Evolutionary conservation across 2,113 vertebrate species (phyloP), one percentile per base, ranked within the genome.

Genomic region (Corydoras maculifer): DNA sequence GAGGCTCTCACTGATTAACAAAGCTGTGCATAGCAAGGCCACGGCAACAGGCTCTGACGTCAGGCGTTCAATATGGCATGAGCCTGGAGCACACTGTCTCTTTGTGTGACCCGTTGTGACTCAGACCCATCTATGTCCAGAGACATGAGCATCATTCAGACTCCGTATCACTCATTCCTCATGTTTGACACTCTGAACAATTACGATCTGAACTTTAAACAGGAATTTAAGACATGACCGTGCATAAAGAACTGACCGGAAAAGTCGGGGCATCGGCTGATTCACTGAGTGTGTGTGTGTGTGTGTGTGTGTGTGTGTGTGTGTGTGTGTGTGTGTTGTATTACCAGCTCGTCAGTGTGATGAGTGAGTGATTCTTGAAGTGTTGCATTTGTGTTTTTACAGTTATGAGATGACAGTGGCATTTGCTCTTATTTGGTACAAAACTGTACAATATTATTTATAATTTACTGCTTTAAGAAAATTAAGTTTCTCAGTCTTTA

Each of bases 31-130:
- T 70, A 75, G 69, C 13, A 55, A 60, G 65, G 72, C 63, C 72
- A 64, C 48, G 43, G 55, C 63, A 32, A 59, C 49, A 49, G 53
- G 7, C 32, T 35, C 15, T 78, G 77, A 78, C 73, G 29, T 78
- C 77, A 75, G 14, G 8, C 2, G 59, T 63, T 75, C 73, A 78
- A 78, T 78, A 78, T 78, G 77, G 69, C 61, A 78, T 13, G 60
- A 60, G 29, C 65, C 25, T 65, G 58, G 60, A 48, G 30, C 59
- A 78, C 77, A 75, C 64, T 68, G 11, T 55, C 11, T n/a, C 77
- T 69, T 78, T 78, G 77, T 78, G 57, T 68, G 69, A 64, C 51
- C 3, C 11, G 68, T 51, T 60, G 48, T 78, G 77, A 75, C 71
- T 72, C 73, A 70, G 64, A 71, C 43, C 51, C 68, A 68, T 70